phyloP scores from a whole-genome alignment of 2,888 invertebrate genomes.

The Ommatoiulus sabulosus region DNA sequence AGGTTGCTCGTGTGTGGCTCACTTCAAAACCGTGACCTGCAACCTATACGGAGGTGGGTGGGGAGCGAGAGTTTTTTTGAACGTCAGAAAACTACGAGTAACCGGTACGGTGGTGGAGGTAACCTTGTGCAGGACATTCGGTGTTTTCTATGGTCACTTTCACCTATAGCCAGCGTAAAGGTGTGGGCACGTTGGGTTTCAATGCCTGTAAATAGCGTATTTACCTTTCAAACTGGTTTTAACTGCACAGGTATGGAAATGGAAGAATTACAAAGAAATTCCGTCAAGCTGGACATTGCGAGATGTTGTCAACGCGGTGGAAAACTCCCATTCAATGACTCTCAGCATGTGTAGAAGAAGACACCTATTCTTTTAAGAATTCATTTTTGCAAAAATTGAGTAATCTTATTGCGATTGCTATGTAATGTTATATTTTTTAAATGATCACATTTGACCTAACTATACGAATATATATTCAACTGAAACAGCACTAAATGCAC shows the following conservation, averaged over 20 bases:
- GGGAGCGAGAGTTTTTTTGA: not conserved
- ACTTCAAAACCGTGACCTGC: not conserved
- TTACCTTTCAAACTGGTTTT: constrained; percentile 23
- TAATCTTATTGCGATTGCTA: not conserved
- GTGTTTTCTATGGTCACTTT: not conserved
- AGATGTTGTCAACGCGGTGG: not conserved
- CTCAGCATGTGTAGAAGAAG: not conserved
- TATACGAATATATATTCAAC: no score
- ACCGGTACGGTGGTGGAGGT: constrained; percentile 15
- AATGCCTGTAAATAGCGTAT: not conserved
- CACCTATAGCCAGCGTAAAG: not conserved
- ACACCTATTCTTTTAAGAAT: not conserved
- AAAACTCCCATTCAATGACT: constrained; percentile 15
- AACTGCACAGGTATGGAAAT: not conserved
- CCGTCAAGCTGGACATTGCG: not conserved
- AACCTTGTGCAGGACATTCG: not conserved
- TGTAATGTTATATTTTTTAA: no score
- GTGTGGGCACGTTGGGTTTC: not conserved
- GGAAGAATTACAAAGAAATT: not conserved
- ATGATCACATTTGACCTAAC: no score
- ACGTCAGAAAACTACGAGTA: not conserved
- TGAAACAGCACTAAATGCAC: no score
- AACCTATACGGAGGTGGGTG: constrained; percentile 2
- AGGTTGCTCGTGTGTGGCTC: constrained; percentile 25
- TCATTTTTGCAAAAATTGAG: not conserved